Base-by-base conservation (phyloP, 2,113 vertebrate species). In the Platichthys flesus region DNA sequence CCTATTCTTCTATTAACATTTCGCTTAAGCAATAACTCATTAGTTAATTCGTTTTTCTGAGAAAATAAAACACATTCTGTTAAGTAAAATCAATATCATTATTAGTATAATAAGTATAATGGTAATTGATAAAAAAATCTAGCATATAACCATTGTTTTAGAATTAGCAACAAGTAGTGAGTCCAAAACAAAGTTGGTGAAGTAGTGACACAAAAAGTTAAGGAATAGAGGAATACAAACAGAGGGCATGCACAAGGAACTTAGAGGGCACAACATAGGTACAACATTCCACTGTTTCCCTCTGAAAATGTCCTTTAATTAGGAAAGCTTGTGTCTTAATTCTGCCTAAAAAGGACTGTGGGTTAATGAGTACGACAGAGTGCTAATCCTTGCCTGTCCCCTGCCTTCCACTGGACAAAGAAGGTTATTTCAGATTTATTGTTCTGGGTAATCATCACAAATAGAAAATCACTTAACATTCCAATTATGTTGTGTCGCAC, bases 391-490 rank as follows among this genome's bases (percentile, higher is more conserved):
- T 79, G 67, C 18, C 35, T 52, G 60, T 87, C 66, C 74, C 79
- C 55, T 76, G 85, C 72, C 66, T 83, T 58, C n/a, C 21, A 57
- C 79, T 74, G 73, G 82, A 86, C 82, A 77, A 69, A 73, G 78
- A 88, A 88, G 87, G 84, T 85, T 85, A 90, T 88, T 89, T 89
- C 68, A 79, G 77, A 86, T 79, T 85, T 91, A 90, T 91, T 89
- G 85, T 92, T 91, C 85, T 71, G 86, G 85, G 88, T 86, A 88
- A 92, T 90, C 71, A 78, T 85, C 82, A 81, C 82, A 91, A 90
- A 87, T 82, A 90, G 83, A 93, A 88, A 92, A 85, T 87, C 85
- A 88, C 76, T 89, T 91, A 90, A 89, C 65, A 85, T 89, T 92
- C 81, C 83, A 92, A 90, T 93, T 89, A 90, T 67, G 64, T 65